A percentile compares a stretch with the other conserved stretches of the same genome.
phyloP scores from a whole-genome alignment of 2,113 vertebrate species.

The Arenaria interpres region DNA sequence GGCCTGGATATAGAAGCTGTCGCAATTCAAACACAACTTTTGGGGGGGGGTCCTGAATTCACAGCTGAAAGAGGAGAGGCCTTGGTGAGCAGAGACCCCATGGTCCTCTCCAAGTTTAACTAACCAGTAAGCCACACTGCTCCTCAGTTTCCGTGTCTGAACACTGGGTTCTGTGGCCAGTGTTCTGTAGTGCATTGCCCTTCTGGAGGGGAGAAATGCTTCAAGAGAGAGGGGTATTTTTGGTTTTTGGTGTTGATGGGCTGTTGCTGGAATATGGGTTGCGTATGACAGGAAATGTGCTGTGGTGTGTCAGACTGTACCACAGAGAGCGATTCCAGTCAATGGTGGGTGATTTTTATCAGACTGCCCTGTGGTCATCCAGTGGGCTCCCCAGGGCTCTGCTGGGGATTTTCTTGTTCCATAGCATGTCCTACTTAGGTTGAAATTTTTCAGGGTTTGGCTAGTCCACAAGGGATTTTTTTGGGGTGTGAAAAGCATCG shows the following conservation, averaged over 20 bases:
- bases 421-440: not conserved
- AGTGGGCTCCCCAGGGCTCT: not conserved
- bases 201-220: not conserved
- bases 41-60: not conserved
- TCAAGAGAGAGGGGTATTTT: not conserved
- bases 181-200: accelerated
- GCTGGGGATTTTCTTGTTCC: not conserved
- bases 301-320: constrained; percentile 26
- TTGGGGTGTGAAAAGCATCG: not conserved
- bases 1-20: not conserved
- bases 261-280: constrained; percentile 4
- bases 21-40: not conserved
- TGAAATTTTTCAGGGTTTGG: not conserved
- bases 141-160: not conserved
- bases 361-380: constrained; percentile 19
- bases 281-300: constrained; percentile 38
- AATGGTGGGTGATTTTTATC: not conserved
- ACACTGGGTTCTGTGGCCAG: not conserved
- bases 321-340: constrained; percentile 32
- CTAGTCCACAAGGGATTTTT: constrained; percentile 13
- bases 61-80: not conserved
- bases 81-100: not conserved
- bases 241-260: not conserved
- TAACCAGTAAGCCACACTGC: not conserved
- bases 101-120: not conserved